phyloP scores from a whole-genome alignment of 1,140 invertebrate species.

The Lordiphosa clarofinis region DNA sequence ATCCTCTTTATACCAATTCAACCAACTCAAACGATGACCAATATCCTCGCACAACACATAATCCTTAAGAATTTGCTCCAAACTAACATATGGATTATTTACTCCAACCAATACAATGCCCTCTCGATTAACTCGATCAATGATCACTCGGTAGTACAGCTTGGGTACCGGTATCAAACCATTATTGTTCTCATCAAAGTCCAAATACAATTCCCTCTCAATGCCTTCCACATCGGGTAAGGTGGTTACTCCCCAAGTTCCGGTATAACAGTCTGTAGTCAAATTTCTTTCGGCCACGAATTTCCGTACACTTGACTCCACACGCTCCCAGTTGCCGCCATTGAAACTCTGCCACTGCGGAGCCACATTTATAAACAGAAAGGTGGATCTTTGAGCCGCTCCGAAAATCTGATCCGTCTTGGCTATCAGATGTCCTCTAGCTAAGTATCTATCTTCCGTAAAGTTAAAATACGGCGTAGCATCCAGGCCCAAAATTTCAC shows the following conservation, averaged over 20 bases:
- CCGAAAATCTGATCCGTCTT: conserved; percentile 85
- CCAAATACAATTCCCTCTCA: conserved; percentile 81
- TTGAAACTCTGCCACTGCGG: conserved; percentile 85
- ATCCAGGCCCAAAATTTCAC: conserved; percentile 65
- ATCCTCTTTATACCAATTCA: conserved; percentile 80
- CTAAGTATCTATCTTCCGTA: conserved; percentile 78
- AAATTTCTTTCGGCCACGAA: conserved; percentile 71
- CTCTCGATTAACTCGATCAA: conserved; percentile 79
- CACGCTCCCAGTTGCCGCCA: conserved; percentile 83
- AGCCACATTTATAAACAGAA: conserved; percentile 84
- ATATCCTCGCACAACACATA: conserved; percentile 81
- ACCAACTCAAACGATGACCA: conserved; percentile 80
- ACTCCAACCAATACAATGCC: conserved; percentile 82
- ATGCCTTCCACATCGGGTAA: conserved; percentile 80
- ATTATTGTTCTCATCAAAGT: conserved; percentile 77
- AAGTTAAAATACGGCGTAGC: conserved; percentile 65
- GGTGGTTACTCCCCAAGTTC: conserved; percentile 81
- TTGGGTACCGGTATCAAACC: conserved; percentile 81
- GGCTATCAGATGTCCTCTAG: conserved; percentile 85
- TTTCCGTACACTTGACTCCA: conserved; percentile 80
- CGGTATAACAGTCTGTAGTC: conserved; percentile 83
- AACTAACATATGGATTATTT: conserved; percentile 82
- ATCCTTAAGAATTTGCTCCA: conserved; percentile 69
- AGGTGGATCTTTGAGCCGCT: conserved; percentile 83
- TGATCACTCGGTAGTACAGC: conserved; percentile 82